These are phyloP conservation scores for Phalacrocorax aristotelis DNA, from an alignment of 2,113 vertebrate species.

Conservation along the genomic window DNA sequence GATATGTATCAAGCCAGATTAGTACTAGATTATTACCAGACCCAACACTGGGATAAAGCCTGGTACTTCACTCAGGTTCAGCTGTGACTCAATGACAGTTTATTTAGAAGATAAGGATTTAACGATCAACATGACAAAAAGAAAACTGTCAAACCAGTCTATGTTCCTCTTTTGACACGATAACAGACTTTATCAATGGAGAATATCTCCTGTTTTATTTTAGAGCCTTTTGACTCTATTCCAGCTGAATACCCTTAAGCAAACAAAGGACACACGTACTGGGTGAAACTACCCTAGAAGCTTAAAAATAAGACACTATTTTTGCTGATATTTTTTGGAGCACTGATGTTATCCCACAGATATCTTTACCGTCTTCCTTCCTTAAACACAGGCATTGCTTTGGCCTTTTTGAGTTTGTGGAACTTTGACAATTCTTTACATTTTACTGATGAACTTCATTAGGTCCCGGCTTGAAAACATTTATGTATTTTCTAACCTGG, in stretches of 20 bases:
- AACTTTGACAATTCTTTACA: not conserved
- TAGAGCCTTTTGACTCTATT: not conserved
- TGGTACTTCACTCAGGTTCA: not conserved
- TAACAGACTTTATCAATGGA: not conserved
- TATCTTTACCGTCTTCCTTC: not conserved
- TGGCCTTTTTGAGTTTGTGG: not conserved
- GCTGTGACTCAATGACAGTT: not conserved
- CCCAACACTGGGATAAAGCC: not conserved
- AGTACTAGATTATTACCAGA: not conserved
- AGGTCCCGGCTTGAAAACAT: not conserved
- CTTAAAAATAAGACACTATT: not conserved
- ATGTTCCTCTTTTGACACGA: not conserved
- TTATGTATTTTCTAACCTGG: not conserved
- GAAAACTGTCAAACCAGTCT: not conserved
- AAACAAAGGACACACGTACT: not conserved
- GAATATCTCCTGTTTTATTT: not conserved
- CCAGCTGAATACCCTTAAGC: not conserved
- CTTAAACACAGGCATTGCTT: not conserved
- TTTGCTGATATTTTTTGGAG: not conserved
- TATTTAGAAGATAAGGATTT: not conserved
- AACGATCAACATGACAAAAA: not conserved
- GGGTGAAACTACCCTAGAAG: not conserved
- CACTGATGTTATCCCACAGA: not conserved
- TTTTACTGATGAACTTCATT: not conserved
- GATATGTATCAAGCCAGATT: not conserved